Evolutionary conservation across 2,888 invertebrate species (phyloP), one percentile per base, ranked within the genome.

Genomic region (Hydrotaea diabolus): DNA sequence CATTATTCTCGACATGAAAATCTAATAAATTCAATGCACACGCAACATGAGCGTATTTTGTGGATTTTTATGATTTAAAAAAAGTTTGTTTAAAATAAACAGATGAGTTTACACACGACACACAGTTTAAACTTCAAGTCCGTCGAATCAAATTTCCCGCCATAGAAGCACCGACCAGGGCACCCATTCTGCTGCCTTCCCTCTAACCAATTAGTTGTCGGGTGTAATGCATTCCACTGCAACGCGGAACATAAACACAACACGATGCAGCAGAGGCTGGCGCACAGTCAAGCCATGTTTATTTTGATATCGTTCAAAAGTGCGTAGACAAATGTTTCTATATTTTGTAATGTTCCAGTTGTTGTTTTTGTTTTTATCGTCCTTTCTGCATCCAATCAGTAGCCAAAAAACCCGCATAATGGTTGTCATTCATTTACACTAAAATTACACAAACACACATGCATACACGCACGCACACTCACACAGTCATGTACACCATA

Each of bases 361-460:
- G 53, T 69, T 53, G 43, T 62, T 17, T n/a, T n/a, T 59, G 5
- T 36, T 11, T 26, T 49, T 31, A 62, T 31, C 31, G 23, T 55
- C 19, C 21, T 39, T 19, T 66, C 64, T 80, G 66, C 77, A 77
- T 26, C 69, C 87, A 86, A 87, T 87, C 88, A 87, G 86, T 87
- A 87, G 87, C 86, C 86, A 87, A 80, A 39, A 69, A 82, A 85
- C 90, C 89, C 89, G 90, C 90, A 90, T 90, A 89, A 89, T 90
- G 86, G 86, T 86, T 80, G 88, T 87, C 89, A 86, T 87, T 87
- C 87, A 87, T 88, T 87, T 87, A 87, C 87, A 86, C 87, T 77
- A 46, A 62, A 79, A 77, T 53, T 66, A 78, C 36, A 77, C 59
- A 74, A 36, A 82, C 76, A 76, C 77, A 73, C 46, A 62, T 7